phyloP scores from a whole-genome alignment of 2,888 invertebrate genomes.

The Latrodectus elegans region DNA sequence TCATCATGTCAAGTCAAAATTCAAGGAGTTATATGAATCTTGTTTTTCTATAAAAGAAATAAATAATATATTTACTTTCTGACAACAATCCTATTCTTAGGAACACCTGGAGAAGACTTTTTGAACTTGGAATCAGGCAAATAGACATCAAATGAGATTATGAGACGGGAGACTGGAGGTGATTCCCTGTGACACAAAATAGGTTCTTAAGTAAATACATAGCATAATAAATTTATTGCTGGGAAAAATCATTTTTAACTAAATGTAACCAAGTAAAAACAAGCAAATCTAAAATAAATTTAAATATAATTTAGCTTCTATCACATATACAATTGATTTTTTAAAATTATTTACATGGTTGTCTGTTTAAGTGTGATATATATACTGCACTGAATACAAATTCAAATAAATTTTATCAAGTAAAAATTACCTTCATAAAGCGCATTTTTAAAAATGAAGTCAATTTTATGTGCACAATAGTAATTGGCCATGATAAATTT shows the following conservation, averaged over 20 bases:
- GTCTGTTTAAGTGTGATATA: too few relatives aligned
- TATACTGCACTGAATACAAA: too few relatives aligned
- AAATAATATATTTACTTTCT: slow-evolving; percentile 24
- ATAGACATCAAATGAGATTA: slow-evolving; percentile 63
- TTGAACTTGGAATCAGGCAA: slow-evolving; percentile 35
- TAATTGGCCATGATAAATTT: too few relatives aligned
- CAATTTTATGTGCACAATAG: too few relatives aligned
- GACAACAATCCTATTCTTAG: slow-evolving; percentile 56
- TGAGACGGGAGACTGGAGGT: slow-evolving; percentile 6
- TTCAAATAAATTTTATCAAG: too few relatives aligned
- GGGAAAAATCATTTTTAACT: not conserved
- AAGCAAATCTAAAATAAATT: not conserved
- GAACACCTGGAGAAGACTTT: slow-evolving; percentile 39
- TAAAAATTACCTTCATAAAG: too few relatives aligned
- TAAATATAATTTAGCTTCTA: too few relatives aligned
- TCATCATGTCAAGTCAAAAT: not conserved
- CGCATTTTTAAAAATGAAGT: too few relatives aligned
- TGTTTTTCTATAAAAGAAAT: not conserved
- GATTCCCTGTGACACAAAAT: not conserved
- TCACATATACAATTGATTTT: too few relatives aligned
- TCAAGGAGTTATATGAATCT: not conserved
- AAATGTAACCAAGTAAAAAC: not conserved
- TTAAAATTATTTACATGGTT: too few relatives aligned
- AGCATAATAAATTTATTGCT: not conserved
- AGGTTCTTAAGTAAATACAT: not conserved